Conservation (phyloP, 2,797 vertebrate genomes). For the Euthynnus affinis region DNA sequence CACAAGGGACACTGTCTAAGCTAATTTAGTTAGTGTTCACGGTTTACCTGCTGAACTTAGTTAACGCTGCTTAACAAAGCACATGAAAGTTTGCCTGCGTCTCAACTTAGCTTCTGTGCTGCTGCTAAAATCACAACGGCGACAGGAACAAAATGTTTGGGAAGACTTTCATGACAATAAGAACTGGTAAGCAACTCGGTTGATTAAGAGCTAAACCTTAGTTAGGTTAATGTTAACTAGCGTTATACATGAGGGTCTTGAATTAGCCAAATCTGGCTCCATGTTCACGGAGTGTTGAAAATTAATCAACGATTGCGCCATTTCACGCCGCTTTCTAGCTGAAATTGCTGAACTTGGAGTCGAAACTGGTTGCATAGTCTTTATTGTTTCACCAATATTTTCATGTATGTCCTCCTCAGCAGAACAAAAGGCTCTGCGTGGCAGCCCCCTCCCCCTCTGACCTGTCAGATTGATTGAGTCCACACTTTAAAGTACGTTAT, state of each 20-base stretch:
- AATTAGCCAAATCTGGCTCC: no score
- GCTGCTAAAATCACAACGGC: background rate
- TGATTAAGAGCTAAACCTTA: slow-evolving; percentile 1
- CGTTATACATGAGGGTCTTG: background rate
- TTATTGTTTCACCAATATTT: background rate
- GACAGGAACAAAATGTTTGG: background rate
- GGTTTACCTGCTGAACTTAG: slow-evolving; percentile 4
- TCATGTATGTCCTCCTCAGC: background rate
- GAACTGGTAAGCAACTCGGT: background rate
- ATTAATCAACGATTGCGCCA: background rate
- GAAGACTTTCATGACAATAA: background rate
- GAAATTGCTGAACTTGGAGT: background rate
- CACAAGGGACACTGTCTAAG: background rate
- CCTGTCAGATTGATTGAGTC: slow-evolving; percentile 28
- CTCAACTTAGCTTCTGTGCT: no score
- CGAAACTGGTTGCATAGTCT: background rate
- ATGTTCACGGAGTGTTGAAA: background rate
- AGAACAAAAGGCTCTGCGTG: slow-evolving; percentile 59
- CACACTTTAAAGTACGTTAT: slow-evolving; percentile 13
- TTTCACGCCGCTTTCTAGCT: background rate
- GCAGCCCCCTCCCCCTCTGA: slow-evolving; percentile 39
- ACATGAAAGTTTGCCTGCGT: background rate
- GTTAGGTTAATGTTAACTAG: background rate
- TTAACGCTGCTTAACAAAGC: background rate
- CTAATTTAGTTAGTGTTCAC: background rate